These are phyloP conservation scores for Centruroides sculpturatus DNA, from an alignment of 1,140 invertebrate species.

Conservation along the genomic window DNA sequence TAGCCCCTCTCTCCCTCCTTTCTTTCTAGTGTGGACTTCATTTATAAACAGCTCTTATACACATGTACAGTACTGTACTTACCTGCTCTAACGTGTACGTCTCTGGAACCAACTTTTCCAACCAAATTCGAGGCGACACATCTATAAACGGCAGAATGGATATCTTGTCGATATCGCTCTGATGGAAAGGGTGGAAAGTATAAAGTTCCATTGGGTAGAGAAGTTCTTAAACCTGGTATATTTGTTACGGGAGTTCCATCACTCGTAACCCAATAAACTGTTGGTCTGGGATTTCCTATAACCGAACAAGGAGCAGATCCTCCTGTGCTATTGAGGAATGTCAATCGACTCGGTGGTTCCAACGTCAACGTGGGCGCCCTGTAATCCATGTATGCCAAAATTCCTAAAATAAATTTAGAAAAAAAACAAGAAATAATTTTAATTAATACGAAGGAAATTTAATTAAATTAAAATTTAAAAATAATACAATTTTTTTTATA, in stretches of 20 bases:
- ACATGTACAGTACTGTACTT: not conserved
- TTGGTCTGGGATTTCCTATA: conserved; percentile 27
- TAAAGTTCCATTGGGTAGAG: conserved; percentile 29
- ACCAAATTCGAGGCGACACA: conserved; percentile 27
- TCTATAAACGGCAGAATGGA: conserved; percentile 26
- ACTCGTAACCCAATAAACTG: conserved; percentile 27
- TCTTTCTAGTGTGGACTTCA: too few species aligned
- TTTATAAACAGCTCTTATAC: not conserved
- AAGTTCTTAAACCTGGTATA: conserved; percentile 21
- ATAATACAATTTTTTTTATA: too few species aligned
- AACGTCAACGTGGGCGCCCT: conserved; percentile 10
- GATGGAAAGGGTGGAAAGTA: conserved; percentile 85
- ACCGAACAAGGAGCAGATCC: conserved; percentile 27
- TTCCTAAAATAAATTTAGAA: not conserved
- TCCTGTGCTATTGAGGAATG: conserved; percentile 29
- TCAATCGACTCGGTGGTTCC: conserved; percentile 25
- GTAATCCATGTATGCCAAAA: conserved; percentile 4
- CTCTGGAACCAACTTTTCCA: conserved; percentile 26
- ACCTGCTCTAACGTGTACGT: conserved; percentile 28
- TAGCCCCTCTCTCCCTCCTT: too few species aligned
- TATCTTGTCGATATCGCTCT: conserved; percentile 52
- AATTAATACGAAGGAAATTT: too few species aligned
- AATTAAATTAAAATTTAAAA: too few species aligned
- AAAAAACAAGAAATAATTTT: too few species aligned
- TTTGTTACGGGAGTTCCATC: conserved; percentile 25